phyloP scores from a whole-genome alignment of 2,797 vertebrate genomes.

The Eulemur albifrons region DNA sequence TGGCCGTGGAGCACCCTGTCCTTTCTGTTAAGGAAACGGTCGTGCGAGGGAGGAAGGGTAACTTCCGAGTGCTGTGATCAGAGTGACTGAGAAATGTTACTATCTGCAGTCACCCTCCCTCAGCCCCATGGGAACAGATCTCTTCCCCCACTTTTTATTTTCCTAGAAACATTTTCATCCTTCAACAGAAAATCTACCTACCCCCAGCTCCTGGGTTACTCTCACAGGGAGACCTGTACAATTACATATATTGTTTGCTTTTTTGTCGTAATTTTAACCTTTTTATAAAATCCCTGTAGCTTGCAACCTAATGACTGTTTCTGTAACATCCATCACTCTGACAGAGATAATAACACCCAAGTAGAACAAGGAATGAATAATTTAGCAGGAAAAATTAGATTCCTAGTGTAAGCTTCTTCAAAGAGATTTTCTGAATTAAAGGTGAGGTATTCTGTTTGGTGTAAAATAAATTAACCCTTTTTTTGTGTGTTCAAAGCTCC shows the following conservation, averaged over 20 bases:
- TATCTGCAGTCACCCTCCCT: background rate
- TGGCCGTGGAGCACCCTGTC: background rate
- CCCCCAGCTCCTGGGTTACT: background rate
- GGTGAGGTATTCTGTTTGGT: slow-evolving; percentile 50
- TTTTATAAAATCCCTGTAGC: slow-evolving; percentile 26
- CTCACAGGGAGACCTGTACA: background rate
- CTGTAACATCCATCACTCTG: slow-evolving; percentile 67
- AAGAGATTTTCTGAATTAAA: slow-evolving; percentile 71
- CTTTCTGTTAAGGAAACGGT: background rate
- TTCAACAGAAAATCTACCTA: background rate
- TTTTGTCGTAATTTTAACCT: slow-evolving; percentile 48
- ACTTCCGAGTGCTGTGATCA: background rate
- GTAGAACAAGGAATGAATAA: slow-evolving; percentile 71
- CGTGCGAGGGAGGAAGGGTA: background rate
- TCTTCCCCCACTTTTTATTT: background rate
- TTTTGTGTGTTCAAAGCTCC: background rate
- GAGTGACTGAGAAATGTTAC: background rate
- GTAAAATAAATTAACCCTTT: slow-evolving; percentile 52
- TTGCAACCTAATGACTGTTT: slow-evolving; percentile 64
- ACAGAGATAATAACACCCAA: slow-evolving; percentile 62
- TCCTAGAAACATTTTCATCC: background rate
- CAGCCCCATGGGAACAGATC: background rate
- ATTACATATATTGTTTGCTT: slow-evolving; percentile 9
- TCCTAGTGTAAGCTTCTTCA: slow-evolving; percentile 45
- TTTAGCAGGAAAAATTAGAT: slow-evolving; percentile 74